phyloP scores from a whole-genome alignment of 2,888 invertebrate genomes.

The Apamea monoglypha region DNA sequence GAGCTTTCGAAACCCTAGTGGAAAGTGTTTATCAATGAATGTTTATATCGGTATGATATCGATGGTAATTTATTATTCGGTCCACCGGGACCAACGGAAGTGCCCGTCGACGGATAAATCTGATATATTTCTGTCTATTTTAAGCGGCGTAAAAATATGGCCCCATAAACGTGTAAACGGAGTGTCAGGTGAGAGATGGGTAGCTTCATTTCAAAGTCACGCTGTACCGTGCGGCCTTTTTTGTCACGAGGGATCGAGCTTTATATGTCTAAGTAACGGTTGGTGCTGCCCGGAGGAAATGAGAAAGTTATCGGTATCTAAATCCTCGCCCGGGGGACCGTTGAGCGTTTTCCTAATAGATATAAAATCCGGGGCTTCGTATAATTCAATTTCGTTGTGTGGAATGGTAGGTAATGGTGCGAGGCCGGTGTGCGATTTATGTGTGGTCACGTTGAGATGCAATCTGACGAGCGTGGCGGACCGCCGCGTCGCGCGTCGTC shows the following conservation, averaged over 20 bases:
- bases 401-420: conserved; percentile 72
- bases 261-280: conserved; percentile 80
- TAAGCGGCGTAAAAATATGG: conserved; percentile 73
- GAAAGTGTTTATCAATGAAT: conserved; percentile 35
- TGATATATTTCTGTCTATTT: conserved; percentile 62
- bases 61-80: conserved; percentile 48
- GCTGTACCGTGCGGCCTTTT: conserved; percentile 71
- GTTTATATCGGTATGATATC: conserved; percentile 35
- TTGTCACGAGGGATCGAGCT: conserved; percentile 75
- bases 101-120: conserved; percentile 63
- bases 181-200: conserved; percentile 83
- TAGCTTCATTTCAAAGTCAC: conserved; percentile 78
- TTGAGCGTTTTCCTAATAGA: conserved; percentile 86
- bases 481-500: conserved; percentile 44
- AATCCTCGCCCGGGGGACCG: conserved; percentile 85
- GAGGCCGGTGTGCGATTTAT: conserved; percentile 77
- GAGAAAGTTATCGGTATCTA: conserved; percentile 89
- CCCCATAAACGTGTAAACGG: conserved; percentile 75
- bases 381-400: conserved; percentile 86
- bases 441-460: conserved; percentile 76
- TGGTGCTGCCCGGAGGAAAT: conserved; percentile 84
- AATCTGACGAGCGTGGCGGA: conserved; percentile 61
- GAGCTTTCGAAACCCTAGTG: conserved; percentile 32
- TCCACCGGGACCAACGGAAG: conserved; percentile 52
- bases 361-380: conserved; percentile 87